phyloP scores from a whole-genome alignment of 2,113 vertebrate genomes.

The Cranoglanis bouderius region DNA sequence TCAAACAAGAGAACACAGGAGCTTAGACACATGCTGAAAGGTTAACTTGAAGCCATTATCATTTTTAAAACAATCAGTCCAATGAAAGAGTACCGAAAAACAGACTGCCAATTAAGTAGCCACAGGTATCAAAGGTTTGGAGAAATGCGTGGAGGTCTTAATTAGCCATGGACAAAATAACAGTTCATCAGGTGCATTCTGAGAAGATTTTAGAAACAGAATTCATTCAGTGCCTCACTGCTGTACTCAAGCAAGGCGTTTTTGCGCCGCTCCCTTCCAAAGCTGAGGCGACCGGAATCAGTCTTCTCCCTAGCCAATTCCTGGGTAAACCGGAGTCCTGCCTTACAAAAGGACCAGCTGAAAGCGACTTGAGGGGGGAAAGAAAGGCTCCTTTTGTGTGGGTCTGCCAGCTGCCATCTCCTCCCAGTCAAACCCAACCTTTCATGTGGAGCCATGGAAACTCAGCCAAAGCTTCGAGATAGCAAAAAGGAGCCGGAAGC shows the following conservation, averaged over 20 bases:
- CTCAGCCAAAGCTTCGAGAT: conserved; percentile 47
- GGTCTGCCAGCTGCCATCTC: conserved; percentile 63
- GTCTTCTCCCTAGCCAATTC: conserved; percentile 49
- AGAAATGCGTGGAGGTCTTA: neutral
- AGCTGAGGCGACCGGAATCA: conserved; percentile 50
- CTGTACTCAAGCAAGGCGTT: neutral
- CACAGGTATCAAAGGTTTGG: neutral
- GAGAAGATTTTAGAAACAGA: conserved; percentile 10
- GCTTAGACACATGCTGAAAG: neutral
- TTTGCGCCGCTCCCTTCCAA: conserved; percentile 35
- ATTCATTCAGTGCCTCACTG: conserved; percentile 17
- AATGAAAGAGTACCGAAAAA: neutral
- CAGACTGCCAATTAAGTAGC: neutral
- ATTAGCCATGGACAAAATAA: neutral
- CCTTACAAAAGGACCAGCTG: conserved; percentile 57
- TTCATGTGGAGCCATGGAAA: conserved; percentile 65
- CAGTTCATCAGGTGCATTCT: conserved; percentile 47
- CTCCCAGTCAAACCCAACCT: conserved; percentile 62
- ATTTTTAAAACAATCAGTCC: neutral
- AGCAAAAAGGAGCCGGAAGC: conserved; percentile 47
- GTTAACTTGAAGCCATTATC: neutral
- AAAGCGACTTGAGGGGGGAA: conserved; percentile 52
- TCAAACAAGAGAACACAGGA: neutral
- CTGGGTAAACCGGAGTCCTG: conserved; percentile 37
- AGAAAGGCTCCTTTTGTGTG: conserved; percentile 68